These are phyloP conservation scores for Antennarius maculatus DNA, from an alignment of 2,797 vertebrate species.

Conservation along the genomic window DNA sequence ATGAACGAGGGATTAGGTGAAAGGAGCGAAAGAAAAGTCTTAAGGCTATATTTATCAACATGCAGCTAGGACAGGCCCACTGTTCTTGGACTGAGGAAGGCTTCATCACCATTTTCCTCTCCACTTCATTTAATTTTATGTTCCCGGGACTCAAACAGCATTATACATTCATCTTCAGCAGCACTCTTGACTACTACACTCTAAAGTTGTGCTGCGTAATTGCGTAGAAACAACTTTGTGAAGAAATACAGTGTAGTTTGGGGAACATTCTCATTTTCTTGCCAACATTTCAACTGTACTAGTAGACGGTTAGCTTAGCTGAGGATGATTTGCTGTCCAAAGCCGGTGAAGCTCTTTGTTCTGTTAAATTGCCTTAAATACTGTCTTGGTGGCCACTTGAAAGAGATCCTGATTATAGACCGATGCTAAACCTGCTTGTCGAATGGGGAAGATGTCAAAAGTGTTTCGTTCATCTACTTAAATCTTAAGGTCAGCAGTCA, in stretches of 20 bases:
- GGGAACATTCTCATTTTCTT: neutral
- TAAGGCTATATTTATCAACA: constrained; percentile 68
- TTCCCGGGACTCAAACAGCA: constrained; percentile 11
- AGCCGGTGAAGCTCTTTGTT: too few relatives aligned
- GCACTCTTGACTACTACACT: constrained; percentile 40
- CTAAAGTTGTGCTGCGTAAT: neutral
- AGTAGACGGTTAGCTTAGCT: neutral
- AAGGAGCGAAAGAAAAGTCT: constrained; percentile 55
- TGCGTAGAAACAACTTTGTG: too few relatives aligned
- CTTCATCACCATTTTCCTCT: constrained; percentile 35
- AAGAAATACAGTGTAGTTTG: too few relatives aligned
- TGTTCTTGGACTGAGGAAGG: constrained; percentile 35
- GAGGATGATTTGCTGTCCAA: too few relatives aligned
- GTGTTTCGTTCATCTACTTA: too few relatives aligned
- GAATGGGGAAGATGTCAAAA: too few relatives aligned
- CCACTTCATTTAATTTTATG: constrained; percentile 32
- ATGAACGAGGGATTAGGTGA: constrained; percentile 74
- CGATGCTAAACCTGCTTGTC: neutral
- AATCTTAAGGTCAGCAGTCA: neutral
- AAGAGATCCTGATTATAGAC: neutral
- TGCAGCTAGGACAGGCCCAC: constrained; percentile 43
- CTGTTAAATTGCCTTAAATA: neutral
- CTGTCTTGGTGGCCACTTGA: too few relatives aligned
- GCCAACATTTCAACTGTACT: neutral
- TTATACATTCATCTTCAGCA: constrained; percentile 21